Percentiles rank a stretch among this genome's conserved stretches.
phyloP scores from a whole-genome alignment of 2,888 invertebrate genomes.

The Leucoptera coffeella region DNA sequence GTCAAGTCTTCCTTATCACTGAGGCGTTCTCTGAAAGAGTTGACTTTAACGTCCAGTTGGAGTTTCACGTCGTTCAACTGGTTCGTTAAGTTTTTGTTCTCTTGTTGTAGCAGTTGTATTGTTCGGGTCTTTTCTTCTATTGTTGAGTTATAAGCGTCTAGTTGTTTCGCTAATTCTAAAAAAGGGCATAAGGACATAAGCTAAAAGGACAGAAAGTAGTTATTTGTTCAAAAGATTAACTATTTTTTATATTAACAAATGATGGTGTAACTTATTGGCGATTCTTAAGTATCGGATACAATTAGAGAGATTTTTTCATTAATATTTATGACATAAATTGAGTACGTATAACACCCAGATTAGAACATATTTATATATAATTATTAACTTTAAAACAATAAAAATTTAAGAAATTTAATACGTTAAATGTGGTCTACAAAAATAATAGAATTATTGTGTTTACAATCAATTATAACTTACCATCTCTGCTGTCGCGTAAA shows the following conservation, averaged over 20 bases:
- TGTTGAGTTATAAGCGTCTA: constrained; percentile 11
- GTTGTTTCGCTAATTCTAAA: constrained; percentile 15
- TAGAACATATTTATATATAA: background rate
- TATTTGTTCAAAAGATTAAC: too few relatives aligned
- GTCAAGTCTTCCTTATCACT: constrained; percentile 22
- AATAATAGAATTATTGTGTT: too few relatives aligned
- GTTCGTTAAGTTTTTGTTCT: constrained; percentile 17
- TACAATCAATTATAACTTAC: too few relatives aligned
- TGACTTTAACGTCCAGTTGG: constrained; percentile 23
- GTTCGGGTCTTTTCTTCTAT: constrained; percentile 14
- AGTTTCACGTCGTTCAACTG: constrained; percentile 21
- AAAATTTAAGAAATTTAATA: background rate
- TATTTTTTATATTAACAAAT: too few relatives aligned
- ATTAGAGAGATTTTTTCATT: too few relatives aligned
- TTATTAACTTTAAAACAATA: background rate
- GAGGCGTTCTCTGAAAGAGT: constrained; percentile 24
- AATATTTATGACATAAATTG: too few relatives aligned
- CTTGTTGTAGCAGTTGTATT: constrained; percentile 14
- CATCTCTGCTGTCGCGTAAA: too few relatives aligned
- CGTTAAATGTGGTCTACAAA: background rate
- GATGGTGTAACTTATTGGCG: too few relatives aligned
- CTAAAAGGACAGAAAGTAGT: too few relatives aligned
- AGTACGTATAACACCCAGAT: too few relatives aligned
- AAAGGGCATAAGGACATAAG: too few relatives aligned
- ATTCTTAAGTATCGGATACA: too few relatives aligned